A percentile compares a stretch with the other conserved stretches of the same genome.
phyloP scores from a whole-genome alignment of 2,113 vertebrate genomes.

The Pseudolaguvia tuberculata region DNA sequence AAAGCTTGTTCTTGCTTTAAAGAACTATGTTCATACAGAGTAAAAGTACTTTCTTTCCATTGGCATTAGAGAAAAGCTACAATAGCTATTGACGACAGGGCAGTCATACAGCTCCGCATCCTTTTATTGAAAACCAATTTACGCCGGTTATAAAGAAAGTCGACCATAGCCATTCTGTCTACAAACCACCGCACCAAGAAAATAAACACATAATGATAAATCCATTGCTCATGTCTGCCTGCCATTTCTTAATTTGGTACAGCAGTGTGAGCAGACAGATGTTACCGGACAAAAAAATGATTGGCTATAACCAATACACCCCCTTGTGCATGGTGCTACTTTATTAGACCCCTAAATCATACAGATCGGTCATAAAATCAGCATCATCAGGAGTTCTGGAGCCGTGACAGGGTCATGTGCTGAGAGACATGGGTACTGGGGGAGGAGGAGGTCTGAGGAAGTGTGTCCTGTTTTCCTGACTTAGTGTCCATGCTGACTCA shows the following conservation, averaged over 20 bases:
- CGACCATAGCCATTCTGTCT: slow-evolving; percentile 38
- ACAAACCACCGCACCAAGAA: neutral
- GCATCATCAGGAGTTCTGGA: neutral
- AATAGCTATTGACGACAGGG: slow-evolving; percentile 7
- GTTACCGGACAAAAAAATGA: neutral
- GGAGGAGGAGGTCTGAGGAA: slow-evolving; percentile 9
- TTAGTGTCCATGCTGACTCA: slow-evolving; percentile 17
- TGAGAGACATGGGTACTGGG: slow-evolving; percentile 1
- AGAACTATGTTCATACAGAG: neutral
- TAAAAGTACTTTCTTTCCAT: neutral
- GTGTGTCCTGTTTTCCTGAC: slow-evolving; percentile 21
- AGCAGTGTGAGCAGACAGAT: neutral
- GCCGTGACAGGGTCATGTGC: neutral
- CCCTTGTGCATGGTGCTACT: neutral
- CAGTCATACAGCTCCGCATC: slow-evolving; percentile 25
- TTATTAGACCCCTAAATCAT: slow-evolving; percentile 1
- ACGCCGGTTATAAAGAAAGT: slow-evolving; percentile 38
- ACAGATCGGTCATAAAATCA: neutral
- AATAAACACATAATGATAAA: slow-evolving; percentile 23
- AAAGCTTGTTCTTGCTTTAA: neutral
- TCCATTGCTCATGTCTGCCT: neutral
- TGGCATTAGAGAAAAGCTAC: neutral
- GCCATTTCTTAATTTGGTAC: neutral
- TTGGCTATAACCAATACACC: slow-evolving; percentile 1
- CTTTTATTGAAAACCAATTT: slow-evolving; percentile 50